Evolutionary conservation across 2,888 invertebrate species (phyloP), one percentile per base, ranked within the genome.

Genomic region (Microctonus hyperodae): DNA sequence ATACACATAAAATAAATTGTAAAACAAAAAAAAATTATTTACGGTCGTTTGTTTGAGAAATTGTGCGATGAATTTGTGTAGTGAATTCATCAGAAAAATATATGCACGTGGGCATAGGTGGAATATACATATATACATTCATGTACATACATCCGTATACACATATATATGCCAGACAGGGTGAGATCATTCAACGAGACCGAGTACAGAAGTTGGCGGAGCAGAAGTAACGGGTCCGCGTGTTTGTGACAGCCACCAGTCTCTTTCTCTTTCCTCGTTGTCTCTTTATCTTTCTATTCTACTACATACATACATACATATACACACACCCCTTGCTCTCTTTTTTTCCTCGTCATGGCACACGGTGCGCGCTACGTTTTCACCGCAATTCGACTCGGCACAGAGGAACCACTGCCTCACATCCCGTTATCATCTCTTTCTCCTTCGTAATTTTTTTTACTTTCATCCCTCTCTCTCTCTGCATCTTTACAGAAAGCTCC

Each of bases 201-300:
- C 61, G 71, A 70, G 72, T 69, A 71, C 64, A 68, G 70, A 72
- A 74, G 70, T 73, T 73, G 72, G 65, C 74, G 72, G 70, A 72
- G 74, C 73, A 77, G 78, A 80, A 79, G 78, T 80, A 80, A 80
- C 78, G 75, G 78, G 59, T 65, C 68, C 67, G 74, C 73, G 72
- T 78, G 77, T 69, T 73, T 70, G 72, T 75, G 77, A 78, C 77
- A 75, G 75, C 71, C 58, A 61, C 35, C 57, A 23, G 51, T 53
- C 37, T 53, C 53, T 62, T 33, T 62, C 33, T 53, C 16, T 44
- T 40, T 48, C 57, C 55, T 64, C 50, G 23, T 44, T 58, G 57
- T 16, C 44, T 62, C 62, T 51, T 28, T 85, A 85, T 85, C 84
- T 84, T 74, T 82, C 74, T 71, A 74, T 79, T 83, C 72, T 75